Evolutionary conservation across 2,888 invertebrate genomes (phyloP).

Genomic region (Allophyes oxyacanthae): DNA sequence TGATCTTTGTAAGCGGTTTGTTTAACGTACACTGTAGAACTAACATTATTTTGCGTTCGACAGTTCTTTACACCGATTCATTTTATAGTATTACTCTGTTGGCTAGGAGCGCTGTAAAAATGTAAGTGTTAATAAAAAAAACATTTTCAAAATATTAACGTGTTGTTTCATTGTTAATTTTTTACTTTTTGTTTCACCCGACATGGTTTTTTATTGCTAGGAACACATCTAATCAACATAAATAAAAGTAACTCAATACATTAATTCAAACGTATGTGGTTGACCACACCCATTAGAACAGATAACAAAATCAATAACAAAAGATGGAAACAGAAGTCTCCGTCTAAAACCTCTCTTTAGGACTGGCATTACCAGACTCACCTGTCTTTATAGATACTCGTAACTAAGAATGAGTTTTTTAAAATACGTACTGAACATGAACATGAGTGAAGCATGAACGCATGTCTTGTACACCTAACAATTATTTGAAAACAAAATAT

Average conservation of each 20-base stretch:
- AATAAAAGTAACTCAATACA: constrained; percentile 11
- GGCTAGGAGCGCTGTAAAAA: constrained; percentile 90
- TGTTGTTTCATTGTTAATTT: constrained; percentile 72
- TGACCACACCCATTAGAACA: constrained; percentile 1
- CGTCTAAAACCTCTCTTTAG: too few species aligned
- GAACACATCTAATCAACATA: neutral
- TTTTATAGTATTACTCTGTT: constrained; percentile 89
- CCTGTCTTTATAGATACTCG: too few species aligned
- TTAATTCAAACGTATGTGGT: constrained; percentile 1
- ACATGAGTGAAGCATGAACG: too few species aligned
- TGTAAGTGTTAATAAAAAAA: constrained; percentile 90
- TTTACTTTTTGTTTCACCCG: constrained; percentile 35
- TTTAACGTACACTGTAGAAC: constrained; percentile 87
- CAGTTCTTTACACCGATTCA: constrained; percentile 88
- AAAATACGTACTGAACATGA: too few species aligned
- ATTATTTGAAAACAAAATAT: too few species aligned
- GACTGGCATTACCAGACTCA: too few species aligned
- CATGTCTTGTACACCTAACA: too few species aligned
- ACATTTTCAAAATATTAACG: constrained; percentile 89
- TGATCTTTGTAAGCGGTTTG: constrained; percentile 83
- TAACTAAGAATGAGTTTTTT: too few species aligned
- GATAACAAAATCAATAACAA: too few species aligned
- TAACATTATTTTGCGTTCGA: constrained; percentile 88
- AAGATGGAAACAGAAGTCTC: too few species aligned
- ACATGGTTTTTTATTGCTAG: constrained; percentile 3